These are phyloP conservation scores for Caenorhabditis japonica DNA, from an alignment of 2,888 invertebrate genomes.

Conservation along the genomic window DNA sequence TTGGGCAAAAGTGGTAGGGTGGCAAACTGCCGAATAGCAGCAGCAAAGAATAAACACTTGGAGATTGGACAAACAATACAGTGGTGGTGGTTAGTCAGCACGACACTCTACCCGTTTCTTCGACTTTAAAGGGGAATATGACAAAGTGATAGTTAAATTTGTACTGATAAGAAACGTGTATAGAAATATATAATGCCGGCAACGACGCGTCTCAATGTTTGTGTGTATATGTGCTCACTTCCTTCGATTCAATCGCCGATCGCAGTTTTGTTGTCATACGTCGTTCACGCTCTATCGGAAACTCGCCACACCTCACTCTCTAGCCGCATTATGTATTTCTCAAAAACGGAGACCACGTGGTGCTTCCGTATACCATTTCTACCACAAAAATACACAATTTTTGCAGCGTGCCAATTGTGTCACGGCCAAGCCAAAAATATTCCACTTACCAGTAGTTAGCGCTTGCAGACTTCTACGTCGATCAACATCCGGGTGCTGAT, in stretches of 20 bases:
- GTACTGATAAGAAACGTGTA: slow-evolving; percentile 35
- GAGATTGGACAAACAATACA: slow-evolving; percentile 2
- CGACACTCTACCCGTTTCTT: slow-evolving; percentile 2
- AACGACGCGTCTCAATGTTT: slow-evolving; percentile 47
- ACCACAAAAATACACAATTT: no score
- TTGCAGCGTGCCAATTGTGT: no score
- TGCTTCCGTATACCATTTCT: not conserved
- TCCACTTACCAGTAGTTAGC: slow-evolving; percentile 27
- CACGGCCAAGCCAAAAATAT: not conserved
- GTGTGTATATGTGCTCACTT: slow-evolving; percentile 37
- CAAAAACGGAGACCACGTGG: no score
- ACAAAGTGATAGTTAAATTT: slow-evolving; percentile 36
- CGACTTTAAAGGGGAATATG: slow-evolving; percentile 8
- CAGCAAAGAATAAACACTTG: no score
- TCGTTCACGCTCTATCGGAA: slow-evolving; percentile 7
- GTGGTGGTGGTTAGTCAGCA: slow-evolving; percentile 2
- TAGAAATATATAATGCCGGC: slow-evolving; percentile 46
- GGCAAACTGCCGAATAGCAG: no score
- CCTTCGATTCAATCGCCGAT: slow-evolving; percentile 42
- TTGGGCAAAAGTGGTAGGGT: slow-evolving; percentile 11
- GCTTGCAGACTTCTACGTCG: slow-evolving; percentile 49
- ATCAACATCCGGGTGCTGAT: slow-evolving; percentile 21
- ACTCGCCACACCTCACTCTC: no score
- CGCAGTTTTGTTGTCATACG: slow-evolving; percentile 38
- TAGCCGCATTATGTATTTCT: no score